Base-by-base conservation (phyloP, 2,888 invertebrate genomes). In the Coronaproctus castanopsis region DNA sequence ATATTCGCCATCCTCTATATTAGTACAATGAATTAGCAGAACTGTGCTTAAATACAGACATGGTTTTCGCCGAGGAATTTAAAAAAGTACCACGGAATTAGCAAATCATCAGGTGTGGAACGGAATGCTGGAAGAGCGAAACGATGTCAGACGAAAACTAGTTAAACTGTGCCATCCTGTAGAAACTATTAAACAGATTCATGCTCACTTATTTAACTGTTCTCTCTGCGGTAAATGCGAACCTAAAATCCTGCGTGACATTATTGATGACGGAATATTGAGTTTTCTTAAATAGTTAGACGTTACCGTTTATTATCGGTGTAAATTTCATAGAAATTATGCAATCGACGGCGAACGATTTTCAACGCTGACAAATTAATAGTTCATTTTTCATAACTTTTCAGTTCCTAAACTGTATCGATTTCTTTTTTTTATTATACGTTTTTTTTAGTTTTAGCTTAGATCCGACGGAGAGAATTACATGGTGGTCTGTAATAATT, bases 401-500 rank as follows among this genome's bases (percentile, higher is more conserved):
- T n/a, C n/a, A n/a, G n/a, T n/a, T n/a, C n/a, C n/a, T n/a, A n/a
- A n/a, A n/a, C n/a, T n/a, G n/a, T n/a, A n/a, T n/a, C n/a, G n/a
- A n/a, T n/a, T n/a, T n/a, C n/a, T n/a, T n/a, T n/a, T n/a, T n/a
- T n/a, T n/a, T n/a, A n/a, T n/a, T n/a, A n/a, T n/a, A n/a, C n/a
- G n/a, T 8, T 36, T 22, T 68, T 66, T 74, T 67, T 67, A 87
- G 87, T 71, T 79, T 85, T 67, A 80, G 82, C 68, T 66, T 78
- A 1, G 86, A 91, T 73, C 90, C 87, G 3, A 89, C 87, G 0
- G 80, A 80, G 56, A 77, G 91, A 19, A 86, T 89, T 65, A 84
- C 88, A 0, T 84, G 88, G 80, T 89, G 87, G 78, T 81, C 84
- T 0, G 75, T 89, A 23, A 73, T 80, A 2, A 75, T 90, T 57